Evolutionary conservation across 2,888 invertebrate genomes (phyloP), one percentile per base, ranked within the genome.

Genomic region (Hylaea fasciaria): DNA sequence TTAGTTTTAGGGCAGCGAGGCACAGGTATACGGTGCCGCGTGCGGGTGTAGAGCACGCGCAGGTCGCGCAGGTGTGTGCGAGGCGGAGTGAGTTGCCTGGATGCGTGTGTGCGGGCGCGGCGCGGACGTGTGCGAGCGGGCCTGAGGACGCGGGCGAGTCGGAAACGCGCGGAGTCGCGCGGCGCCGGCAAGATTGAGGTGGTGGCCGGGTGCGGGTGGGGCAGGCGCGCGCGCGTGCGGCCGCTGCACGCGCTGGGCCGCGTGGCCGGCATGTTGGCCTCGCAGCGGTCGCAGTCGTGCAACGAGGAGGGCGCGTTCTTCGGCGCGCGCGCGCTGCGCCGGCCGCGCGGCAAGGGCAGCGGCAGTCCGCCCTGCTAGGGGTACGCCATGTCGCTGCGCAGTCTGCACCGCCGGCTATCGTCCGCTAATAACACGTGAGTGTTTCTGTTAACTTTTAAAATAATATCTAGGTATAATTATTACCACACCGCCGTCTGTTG

Each of bases 301-400:
- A 92, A 91, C 91, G 92, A 92, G 76, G 93, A 92, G 82, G 92
- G 92, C 78, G 92, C 92, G 74, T 93, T 92, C 84, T 93, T 92
- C 86, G 93, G 92, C 64, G 91, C 89, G 86, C 91, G 92, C 77
- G 87, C 89, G 81, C 86, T 93, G 77, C 90, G 93, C 82, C 89
- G 89, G 93, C 93, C 93, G 89, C 93, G 93, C 85, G 92, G 91
- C 84, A 93, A 93, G 82, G 90, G 91, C 78, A 93, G 89, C 89
- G 91, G 92, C 77, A 93, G 92, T 82, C 93, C 93, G 86, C 93
- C 93, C 81, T 92, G 93, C 93, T 93, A 93, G 93, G 93, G 93
- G 92, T 91, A 92, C 93, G 93, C 93, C 94, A 94, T 94, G 93
- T 94, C 94, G 94, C 94, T 91, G 93, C 93, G 92, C 93, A 93